Evolutionary conservation across 1,140 invertebrate genomes (phyloP).

Genomic region (Cyclargus thomasi): DNA sequence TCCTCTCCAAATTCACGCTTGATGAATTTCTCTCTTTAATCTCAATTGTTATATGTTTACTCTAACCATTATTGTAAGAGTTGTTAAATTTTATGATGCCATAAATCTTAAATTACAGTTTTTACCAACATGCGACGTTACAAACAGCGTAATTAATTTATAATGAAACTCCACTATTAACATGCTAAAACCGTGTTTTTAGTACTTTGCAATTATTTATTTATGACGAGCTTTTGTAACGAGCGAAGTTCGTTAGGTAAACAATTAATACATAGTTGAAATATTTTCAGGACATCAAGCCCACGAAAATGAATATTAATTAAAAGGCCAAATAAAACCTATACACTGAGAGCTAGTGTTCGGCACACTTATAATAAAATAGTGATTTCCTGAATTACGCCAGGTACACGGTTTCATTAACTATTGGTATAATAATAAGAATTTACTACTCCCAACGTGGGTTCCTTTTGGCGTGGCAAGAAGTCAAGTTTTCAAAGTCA

Average conservation of each 20-base stretch:
- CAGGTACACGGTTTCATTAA: no score
- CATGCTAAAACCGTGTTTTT: neutral
- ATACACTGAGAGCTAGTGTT: no score
- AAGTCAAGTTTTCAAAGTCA: no score
- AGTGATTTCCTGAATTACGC: no score
- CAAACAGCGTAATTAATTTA: constrained; percentile 11
- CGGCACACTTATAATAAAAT: no score
- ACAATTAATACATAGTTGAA: neutral
- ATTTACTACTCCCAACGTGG: no score
- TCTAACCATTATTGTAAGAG: neutral
- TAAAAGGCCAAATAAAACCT: no score
- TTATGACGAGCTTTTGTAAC: constrained; percentile 17
- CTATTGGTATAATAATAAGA: no score
- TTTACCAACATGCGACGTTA: constrained; percentile 6
- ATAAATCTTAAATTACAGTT: constrained; percentile 1
- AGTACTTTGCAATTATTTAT: constrained; percentile 17
- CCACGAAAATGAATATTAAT: no score
- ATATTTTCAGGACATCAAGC: neutral
- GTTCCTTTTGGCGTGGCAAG: no score
- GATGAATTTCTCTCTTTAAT: neutral
- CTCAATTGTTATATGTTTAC: neutral
- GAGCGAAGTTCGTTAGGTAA: constrained; percentile 6
- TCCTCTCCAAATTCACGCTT: no score
- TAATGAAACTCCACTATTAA: constrained; percentile 9
- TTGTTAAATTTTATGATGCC: constrained; percentile 9